Conservation (phyloP, 2,113 vertebrate species). For the Zootoca vivipara region DNA sequence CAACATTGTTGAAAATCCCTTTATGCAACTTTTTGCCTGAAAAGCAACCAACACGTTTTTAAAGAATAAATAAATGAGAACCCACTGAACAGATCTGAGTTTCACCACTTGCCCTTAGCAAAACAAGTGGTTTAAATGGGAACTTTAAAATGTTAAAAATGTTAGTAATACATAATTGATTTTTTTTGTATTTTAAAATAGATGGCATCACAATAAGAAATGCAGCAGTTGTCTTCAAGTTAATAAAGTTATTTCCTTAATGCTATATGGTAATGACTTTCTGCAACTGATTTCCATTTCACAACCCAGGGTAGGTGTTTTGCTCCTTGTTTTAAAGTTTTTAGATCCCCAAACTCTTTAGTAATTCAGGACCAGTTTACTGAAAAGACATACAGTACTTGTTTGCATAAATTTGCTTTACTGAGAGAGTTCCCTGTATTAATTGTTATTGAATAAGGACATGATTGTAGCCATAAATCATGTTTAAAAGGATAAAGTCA, state of each 20-base stretch:
- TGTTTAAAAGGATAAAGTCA: not conserved
- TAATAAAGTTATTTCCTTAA: not conserved
- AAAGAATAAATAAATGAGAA: too few species aligned
- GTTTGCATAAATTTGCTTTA: not conserved
- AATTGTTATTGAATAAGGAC: slow-evolving; percentile 10
- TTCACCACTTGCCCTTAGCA: not conserved
- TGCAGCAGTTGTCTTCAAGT: not conserved
- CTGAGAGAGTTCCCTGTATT: slow-evolving; percentile 8
- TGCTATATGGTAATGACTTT: not conserved
- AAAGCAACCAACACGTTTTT: not conserved
- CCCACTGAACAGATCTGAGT: not conserved
- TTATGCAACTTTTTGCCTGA: too few species aligned
- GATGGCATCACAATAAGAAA: too few species aligned
- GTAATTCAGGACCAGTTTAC: not conserved
- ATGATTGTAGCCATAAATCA: slow-evolving; percentile 10
- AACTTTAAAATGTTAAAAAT: not conserved
- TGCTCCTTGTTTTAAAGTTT: not conserved
- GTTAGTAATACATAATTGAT: not conserved
- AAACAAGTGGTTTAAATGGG: not conserved
- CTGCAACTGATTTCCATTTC: not conserved
- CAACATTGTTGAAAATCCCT: too few species aligned
- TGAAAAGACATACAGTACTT: not conserved
- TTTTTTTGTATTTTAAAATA: not conserved
- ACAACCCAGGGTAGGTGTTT: not conserved
- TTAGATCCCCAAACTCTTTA: not conserved